Evolutionary conservation across 2,888 invertebrate species (phyloP).

Genomic region (Cistogaster globosa): DNA sequence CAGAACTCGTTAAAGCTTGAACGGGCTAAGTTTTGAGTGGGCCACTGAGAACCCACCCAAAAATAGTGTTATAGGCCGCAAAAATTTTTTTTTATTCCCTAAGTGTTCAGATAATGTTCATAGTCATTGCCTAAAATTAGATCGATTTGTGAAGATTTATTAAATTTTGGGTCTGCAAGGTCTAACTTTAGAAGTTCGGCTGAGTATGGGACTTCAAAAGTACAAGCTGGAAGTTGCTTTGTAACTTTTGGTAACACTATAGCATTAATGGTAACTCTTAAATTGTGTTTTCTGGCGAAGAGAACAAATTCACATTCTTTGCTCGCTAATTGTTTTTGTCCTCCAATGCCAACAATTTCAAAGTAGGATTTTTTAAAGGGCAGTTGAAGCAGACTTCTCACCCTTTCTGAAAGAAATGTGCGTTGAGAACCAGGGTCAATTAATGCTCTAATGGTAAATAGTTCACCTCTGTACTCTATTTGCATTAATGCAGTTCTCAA

Average conservation of each 20-base stretch:
- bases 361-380: not conserved
- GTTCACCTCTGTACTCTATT: slow-evolving; percentile 9
- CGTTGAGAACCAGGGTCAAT: slow-evolving; percentile 2
- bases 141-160: too few relatives aligned
- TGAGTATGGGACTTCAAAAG: too few relatives aligned
- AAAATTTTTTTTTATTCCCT: too few relatives aligned
- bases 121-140: too few relatives aligned
- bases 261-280: not conserved
- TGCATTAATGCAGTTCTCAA: slow-evolving; percentile 17
- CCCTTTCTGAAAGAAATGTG: not conserved
- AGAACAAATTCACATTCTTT: not conserved
- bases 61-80: too few relatives aligned
- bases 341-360: slow-evolving; percentile 6
- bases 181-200: too few relatives aligned
- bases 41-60: too few relatives aligned
- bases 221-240: not conserved
- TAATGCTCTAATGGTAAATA: not conserved
- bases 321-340: not conserved
- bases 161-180: too few relatives aligned
- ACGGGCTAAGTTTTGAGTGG: too few relatives aligned
- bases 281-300: not conserved
- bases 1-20: too few relatives aligned
- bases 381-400: not conserved
- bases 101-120: too few relatives aligned
- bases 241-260: slow-evolving; percentile 18